phyloP scores from a whole-genome alignment of 2,797 vertebrate genomes.

The Pangasius djambal region DNA sequence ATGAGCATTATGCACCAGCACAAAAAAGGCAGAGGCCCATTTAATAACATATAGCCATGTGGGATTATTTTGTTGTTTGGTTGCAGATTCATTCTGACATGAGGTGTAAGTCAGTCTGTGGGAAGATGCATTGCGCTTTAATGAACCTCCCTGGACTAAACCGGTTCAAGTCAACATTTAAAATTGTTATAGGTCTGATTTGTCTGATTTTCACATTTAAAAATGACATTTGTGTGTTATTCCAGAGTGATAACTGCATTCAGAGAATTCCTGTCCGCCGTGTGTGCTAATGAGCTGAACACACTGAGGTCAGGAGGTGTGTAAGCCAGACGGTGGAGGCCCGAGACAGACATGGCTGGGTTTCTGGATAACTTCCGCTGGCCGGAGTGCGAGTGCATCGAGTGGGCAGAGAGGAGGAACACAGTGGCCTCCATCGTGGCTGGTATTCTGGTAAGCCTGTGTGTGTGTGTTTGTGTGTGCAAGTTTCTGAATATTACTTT shows the following conservation, averaged over 20 bases:
- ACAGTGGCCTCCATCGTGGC: slow-evolving; percentile 83
- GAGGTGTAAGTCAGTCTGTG: not conserved
- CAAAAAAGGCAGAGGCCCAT: not conserved
- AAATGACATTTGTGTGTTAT: not conserved
- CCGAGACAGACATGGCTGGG: slow-evolving; percentile 78
- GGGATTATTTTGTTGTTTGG: not conserved
- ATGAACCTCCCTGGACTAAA: not conserved
- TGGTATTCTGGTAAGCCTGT: slow-evolving; percentile 81
- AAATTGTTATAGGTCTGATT: not conserved
- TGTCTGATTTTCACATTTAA: not conserved
- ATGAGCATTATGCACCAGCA: not conserved
- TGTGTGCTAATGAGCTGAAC: not conserved
- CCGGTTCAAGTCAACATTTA: not conserved
- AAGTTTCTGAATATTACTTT: not conserved
- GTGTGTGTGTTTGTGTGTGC: not conserved
- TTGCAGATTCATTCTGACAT: not conserved
- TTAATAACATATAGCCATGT: not conserved
- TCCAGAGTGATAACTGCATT: not conserved
- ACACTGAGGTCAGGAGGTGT: not conserved
- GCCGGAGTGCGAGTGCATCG: slow-evolving; percentile 90
- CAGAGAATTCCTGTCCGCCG: not conserved
- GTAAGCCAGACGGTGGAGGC: not conserved
- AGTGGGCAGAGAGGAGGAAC: slow-evolving; percentile 90
- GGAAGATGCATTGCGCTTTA: not conserved
- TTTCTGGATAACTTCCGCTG: slow-evolving; percentile 90